Conservation (phyloP, 2,797 vertebrate genomes). For the Hephaestus fuliginosus region DNA sequence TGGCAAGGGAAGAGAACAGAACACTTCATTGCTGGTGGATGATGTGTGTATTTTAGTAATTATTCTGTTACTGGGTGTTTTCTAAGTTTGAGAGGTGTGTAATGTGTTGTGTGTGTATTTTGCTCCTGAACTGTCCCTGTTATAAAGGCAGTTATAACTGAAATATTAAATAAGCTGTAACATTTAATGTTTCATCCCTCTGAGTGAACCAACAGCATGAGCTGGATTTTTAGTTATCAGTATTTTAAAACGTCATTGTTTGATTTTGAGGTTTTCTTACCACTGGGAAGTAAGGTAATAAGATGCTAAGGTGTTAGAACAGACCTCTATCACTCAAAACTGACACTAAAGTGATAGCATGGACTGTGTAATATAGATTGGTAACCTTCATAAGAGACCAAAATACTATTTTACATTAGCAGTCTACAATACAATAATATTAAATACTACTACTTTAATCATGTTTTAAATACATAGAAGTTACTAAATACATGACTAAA, state of each 20-base stretch:
- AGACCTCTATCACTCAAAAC: not conserved
- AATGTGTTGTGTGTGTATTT: not conserved
- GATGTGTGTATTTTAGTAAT: not conserved
- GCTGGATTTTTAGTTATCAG: not conserved
- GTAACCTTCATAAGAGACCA: not conserved
- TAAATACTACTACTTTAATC: too few species aligned
- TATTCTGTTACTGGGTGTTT: not conserved
- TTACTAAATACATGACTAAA: too few species aligned
- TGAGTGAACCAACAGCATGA: not conserved
- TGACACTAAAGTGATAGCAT: not conserved
- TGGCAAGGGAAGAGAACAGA: slow-evolving; percentile 1
- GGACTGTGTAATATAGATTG: not conserved
- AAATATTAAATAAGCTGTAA: not conserved
- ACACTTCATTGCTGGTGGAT: slow-evolving; percentile 3
- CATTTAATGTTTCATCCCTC: not conserved
- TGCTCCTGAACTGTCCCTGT: not conserved
- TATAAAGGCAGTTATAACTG: not conserved
- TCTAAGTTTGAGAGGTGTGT: not conserved
- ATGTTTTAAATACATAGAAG: not conserved
- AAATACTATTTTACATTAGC: not conserved
- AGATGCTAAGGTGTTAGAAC: too few species aligned
- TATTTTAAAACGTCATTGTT: not conserved
- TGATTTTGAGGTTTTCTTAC: not conserved
- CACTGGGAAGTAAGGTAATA: too few species aligned
- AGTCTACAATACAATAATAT: not conserved